Evolutionary conservation across 1,140 invertebrate species (phyloP), one percentile per base, ranked within the genome.

Genomic region (Luehdorfia chinensis): DNA sequence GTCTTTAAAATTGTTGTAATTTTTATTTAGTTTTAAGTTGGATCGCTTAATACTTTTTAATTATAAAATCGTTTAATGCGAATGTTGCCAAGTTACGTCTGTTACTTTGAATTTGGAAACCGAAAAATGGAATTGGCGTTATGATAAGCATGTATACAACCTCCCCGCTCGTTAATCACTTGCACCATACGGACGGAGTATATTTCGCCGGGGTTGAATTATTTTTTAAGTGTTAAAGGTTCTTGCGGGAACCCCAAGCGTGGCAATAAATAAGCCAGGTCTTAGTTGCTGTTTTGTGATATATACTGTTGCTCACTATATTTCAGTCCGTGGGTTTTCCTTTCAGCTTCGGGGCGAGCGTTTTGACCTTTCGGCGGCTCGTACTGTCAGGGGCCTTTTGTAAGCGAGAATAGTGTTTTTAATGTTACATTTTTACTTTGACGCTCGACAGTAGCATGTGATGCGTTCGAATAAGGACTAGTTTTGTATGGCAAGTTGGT

Each of bases 161-260:
- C n/a, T n/a, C n/a, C n/a, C n/a, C n/a, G n/a, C n/a, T n/a, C n/a
- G n/a, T n/a, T n/a, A n/a, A n/a, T n/a, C 30, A 28, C 45, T 46
- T 5, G n/a, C 5, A 27, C 6, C 21, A 25, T 27, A 36, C 30
- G 47, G 44, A 36, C 30, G 47, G 44, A 30, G 45, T 47, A 37
- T 16, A 57, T 36, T 36, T 12, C 15, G n/a, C n/a, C n/a, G 30
- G 16, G 28, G 44, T 45, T 56, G 59, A 69, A 65, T 73, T 71
- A 71, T 71, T 68, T 61, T 72, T 73, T 64, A 66, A 66, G 56
- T 66, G 69, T 65, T 67, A 67, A 71, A 71, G 60, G 61, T 56
- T 70, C 44, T 59, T 61, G 30, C 41, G 37, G 32, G 37, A 2
- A 51, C 47, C 59, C 58, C 47, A 47, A 34, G 39, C 36, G 32